Percentiles rank a stretch among this genome's conserved stretches.
phyloP scores from a whole-genome alignment of 2,888 invertebrate species.

The Ormyrus pomaceus region DNA sequence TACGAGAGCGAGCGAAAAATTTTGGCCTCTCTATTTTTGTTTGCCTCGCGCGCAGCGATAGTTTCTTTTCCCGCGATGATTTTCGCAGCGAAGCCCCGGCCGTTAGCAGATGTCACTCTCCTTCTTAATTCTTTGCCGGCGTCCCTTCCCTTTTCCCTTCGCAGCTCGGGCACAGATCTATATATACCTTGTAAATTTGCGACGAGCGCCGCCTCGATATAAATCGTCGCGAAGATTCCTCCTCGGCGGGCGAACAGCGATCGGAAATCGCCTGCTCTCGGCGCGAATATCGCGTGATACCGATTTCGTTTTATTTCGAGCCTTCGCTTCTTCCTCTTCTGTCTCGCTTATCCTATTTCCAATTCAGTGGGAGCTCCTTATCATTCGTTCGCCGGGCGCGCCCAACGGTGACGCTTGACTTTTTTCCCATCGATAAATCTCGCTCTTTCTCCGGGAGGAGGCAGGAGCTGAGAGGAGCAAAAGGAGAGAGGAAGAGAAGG shows the following conservation, averaged over 20 bases:
- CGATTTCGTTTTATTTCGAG: background rate
- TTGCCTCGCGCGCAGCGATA: constrained; percentile 6
- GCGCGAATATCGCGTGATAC: constrained; percentile 38
- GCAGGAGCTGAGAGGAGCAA: background rate
- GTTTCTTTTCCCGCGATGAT: constrained; percentile 30
- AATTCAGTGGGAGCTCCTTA: constrained; percentile 27
- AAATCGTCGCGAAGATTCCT: constrained; percentile 41
- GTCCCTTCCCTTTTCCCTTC: constrained; percentile 24
- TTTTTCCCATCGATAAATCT: constrained; percentile 57
- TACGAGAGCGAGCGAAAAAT: constrained; percentile 17
- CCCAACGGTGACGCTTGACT: constrained; percentile 51
- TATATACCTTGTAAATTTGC: constrained; percentile 45
- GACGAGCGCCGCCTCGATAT: constrained; percentile 33
- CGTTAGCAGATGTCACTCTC: constrained; percentile 31
- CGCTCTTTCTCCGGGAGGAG: background rate
- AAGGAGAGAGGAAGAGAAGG: background rate
- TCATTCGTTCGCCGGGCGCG: constrained; percentile 41
- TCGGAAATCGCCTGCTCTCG: constrained; percentile 22
- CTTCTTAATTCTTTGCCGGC: constrained; percentile 15
- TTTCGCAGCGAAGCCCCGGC: constrained; percentile 17
- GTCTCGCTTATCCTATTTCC: constrained; percentile 37
- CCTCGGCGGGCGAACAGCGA: constrained; percentile 10
- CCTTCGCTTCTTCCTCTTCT: background rate
- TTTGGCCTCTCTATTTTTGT: constrained; percentile 35
- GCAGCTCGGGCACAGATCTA: constrained; percentile 24